These are phyloP conservation scores for Panurus biarmicus DNA, from an alignment of 2,113 vertebrate species.

Conservation along the genomic window DNA sequence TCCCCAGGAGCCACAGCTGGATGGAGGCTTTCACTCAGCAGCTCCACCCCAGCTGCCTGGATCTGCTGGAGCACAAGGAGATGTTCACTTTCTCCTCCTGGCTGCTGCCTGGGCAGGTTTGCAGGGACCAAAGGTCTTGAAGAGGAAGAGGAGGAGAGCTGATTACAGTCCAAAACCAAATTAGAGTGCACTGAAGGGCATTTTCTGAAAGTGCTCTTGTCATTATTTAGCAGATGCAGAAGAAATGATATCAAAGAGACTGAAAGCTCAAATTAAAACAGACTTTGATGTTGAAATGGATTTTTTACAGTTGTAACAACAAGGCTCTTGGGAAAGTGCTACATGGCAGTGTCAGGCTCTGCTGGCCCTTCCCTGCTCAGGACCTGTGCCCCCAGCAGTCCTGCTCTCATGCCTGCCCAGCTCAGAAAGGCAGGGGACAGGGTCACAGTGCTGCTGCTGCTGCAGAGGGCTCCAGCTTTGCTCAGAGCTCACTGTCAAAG, in stretches of 20 bases:
- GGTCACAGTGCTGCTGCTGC: background rate
- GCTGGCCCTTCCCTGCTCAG: background rate
- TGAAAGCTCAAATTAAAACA: constrained; percentile 3
- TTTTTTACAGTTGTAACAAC: background rate
- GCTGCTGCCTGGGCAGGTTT: background rate
- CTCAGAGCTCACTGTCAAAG: background rate
- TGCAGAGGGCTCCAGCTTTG: background rate
- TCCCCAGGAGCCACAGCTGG: background rate
- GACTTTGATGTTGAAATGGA: background rate
- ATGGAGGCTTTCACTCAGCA: background rate
- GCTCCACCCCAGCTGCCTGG: background rate
- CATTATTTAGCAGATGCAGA: background rate
- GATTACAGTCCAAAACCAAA: background rate
- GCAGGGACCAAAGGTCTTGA: background rate
- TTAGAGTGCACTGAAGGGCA: background rate
- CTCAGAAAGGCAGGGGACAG: background rate
- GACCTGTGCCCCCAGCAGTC: background rate
- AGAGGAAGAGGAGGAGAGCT: background rate
- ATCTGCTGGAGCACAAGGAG: background rate
- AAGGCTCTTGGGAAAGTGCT: background rate
- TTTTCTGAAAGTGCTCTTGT: background rate
- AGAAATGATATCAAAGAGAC: background rate
- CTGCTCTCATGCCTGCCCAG: background rate
- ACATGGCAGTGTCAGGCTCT: background rate
- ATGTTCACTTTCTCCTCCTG: background rate